Conservation (phyloP, 2,888 invertebrate genomes). For the Brachypterus glaber region DNA sequence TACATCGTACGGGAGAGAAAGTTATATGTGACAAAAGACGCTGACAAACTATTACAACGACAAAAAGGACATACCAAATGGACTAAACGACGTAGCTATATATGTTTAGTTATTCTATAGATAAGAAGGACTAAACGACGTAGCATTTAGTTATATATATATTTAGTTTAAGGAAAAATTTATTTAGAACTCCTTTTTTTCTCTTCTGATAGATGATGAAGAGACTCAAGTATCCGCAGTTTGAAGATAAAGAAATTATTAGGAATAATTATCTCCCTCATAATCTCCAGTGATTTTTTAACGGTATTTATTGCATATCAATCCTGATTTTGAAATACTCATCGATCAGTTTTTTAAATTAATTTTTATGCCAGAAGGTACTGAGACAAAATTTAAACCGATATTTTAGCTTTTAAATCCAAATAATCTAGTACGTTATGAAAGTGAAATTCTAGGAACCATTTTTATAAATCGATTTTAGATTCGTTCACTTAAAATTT, state of each 20-base stretch:
- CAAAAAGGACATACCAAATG: no score
- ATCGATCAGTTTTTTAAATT: constrained; percentile 24
- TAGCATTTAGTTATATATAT: background rate
- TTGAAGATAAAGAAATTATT: constrained; percentile 23
- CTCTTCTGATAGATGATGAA: constrained; percentile 51
- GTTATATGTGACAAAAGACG: no score
- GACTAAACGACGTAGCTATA: no score
- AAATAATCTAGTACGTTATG: no score
- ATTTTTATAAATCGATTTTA: no score
- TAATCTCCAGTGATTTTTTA: constrained; percentile 29
- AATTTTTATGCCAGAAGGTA: constrained; percentile 26
- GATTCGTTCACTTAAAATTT: no score
- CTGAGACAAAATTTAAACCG: no score
- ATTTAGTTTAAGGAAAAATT: constrained; percentile 1
- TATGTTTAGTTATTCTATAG: no score
- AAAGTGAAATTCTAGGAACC: constrained; percentile 1
- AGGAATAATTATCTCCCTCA: no score
- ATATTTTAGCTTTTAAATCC: no score
- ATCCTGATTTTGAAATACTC: constrained; percentile 19
- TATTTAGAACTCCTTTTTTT: constrained; percentile 16
- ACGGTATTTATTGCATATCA: constrained; percentile 13
- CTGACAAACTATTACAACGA: no score
- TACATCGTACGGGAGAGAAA: no score
- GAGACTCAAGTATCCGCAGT: constrained; percentile 59
- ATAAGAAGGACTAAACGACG: background rate